These are phyloP conservation scores for Tenualosa thibaudeaui DNA, from an alignment of 2,797 vertebrate genomes.

Conservation along the genomic window DNA sequence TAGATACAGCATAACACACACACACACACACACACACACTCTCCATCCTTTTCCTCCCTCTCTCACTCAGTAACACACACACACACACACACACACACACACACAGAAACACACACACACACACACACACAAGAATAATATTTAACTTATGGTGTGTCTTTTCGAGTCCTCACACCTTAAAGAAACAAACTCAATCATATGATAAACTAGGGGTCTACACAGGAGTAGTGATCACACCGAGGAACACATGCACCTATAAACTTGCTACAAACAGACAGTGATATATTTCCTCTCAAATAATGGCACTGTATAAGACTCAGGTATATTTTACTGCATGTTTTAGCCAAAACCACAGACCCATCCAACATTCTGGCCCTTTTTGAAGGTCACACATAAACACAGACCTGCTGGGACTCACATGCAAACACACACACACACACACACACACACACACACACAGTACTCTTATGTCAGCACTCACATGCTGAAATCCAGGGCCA, in stretches of 20 bases:
- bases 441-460: background rate
- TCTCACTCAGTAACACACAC: background rate
- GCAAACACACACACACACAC: background rate
- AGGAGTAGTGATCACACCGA: background rate
- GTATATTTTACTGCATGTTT: background rate
- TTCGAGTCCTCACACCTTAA: background rate
- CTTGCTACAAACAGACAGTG: background rate
- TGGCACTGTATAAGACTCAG: background rate
- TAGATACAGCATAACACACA: background rate
- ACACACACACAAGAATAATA: background rate
- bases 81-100: background rate
- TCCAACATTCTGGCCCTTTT: background rate
- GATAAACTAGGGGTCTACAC: background rate
- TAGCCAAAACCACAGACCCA: background rate
- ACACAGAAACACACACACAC: background rate
- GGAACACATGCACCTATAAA: background rate
- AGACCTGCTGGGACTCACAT: background rate
- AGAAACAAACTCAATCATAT: conserved; percentile 22
- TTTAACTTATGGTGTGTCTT: background rate
- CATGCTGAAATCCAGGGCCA: background rate
- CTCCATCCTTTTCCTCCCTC: background rate
- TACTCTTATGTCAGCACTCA: background rate
- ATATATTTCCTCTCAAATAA: background rate
- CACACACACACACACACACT: background rate
- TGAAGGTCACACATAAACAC: background rate